A percentile compares a stretch with the other conserved stretches of the same genome.
Conservation (phyloP, 2,888 invertebrate genomes). For the Cheiracanthium punctorium region DNA sequence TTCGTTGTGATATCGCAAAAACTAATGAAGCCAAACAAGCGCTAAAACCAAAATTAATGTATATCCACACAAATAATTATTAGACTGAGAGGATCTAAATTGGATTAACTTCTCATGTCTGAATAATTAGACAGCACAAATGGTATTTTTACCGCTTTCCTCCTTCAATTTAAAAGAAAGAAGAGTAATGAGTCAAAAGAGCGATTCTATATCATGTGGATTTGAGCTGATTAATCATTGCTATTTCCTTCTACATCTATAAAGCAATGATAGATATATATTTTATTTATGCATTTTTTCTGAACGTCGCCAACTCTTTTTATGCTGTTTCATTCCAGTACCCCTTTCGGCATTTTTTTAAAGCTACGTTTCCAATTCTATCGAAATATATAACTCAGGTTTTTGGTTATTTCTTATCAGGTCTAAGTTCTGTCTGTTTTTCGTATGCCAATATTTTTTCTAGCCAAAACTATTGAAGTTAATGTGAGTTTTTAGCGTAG, state of each 20-base stretch:
- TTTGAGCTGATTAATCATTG: constrained; percentile 8
- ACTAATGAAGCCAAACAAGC: neutral
- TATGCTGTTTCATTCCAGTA: too few relatives aligned
- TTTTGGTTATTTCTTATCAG: too few relatives aligned
- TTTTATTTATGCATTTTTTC: too few relatives aligned
- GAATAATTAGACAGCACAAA: constrained; percentile 15
- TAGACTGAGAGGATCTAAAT: constrained; percentile 8
- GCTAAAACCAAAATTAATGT: constrained; percentile 9
- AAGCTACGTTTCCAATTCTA: too few relatives aligned
- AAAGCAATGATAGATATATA: too few relatives aligned
- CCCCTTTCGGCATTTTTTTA: too few relatives aligned
- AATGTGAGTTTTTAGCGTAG: too few relatives aligned
- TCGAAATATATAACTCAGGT: too few relatives aligned
- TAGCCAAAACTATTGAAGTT: too few relatives aligned
- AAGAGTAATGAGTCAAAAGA: neutral
- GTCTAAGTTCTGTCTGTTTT: too few relatives aligned
- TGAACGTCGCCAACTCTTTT: too few relatives aligned
- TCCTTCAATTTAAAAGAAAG: constrained; percentile 17
- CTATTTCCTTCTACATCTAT: neutral
- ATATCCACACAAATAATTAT: neutral
- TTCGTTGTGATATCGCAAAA: neutral
- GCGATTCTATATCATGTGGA: neutral
- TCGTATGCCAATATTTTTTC: too few relatives aligned
- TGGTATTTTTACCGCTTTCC: constrained; percentile 1
- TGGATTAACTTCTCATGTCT: constrained; percentile 19